Conservation (phyloP, 2,113 vertebrate genomes). For the Triplophysa siluroides region DNA sequence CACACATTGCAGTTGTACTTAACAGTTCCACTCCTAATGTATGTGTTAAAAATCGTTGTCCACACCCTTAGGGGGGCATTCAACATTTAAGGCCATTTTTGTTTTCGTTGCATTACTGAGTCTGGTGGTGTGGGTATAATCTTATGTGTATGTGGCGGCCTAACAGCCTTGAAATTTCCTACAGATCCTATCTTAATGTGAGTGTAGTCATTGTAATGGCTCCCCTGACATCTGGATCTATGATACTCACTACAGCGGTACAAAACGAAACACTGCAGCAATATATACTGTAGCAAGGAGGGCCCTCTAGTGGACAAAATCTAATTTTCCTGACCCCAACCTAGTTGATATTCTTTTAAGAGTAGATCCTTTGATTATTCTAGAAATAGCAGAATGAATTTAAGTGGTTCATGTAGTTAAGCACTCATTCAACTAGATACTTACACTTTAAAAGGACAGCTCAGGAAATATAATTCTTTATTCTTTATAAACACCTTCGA, state of each 20-base stretch:
- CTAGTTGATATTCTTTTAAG: conserved; percentile 21
- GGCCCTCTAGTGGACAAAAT: conserved; percentile 70
- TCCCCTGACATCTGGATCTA: background rate
- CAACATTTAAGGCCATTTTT: background rate
- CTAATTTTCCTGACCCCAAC: conserved; percentile 37
- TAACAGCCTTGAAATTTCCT: conserved; percentile 36
- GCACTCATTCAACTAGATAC: conserved; percentile 16
- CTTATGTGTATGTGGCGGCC: background rate
- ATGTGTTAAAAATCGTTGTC: background rate
- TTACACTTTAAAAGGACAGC: too few species aligned
- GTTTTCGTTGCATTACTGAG: too few species aligned
- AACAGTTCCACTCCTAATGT: background rate
- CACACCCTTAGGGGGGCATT: background rate
- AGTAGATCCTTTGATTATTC: conserved; percentile 34
- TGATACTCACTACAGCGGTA: background rate
- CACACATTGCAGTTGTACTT: background rate
- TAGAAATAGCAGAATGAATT: conserved; percentile 38
- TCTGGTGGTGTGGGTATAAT: background rate
- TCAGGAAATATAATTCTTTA: too few species aligned
- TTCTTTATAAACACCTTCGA: too few species aligned
- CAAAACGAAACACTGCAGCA: background rate
- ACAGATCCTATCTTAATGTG: conserved; percentile 6
- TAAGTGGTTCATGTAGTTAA: conserved; percentile 36
- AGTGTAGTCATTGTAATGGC: background rate
- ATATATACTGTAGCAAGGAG: conserved; percentile 56